These are phyloP conservation scores for Microhierax caerulescens DNA, from an alignment of 2,797 vertebrate species.

Conservation along the genomic window DNA sequence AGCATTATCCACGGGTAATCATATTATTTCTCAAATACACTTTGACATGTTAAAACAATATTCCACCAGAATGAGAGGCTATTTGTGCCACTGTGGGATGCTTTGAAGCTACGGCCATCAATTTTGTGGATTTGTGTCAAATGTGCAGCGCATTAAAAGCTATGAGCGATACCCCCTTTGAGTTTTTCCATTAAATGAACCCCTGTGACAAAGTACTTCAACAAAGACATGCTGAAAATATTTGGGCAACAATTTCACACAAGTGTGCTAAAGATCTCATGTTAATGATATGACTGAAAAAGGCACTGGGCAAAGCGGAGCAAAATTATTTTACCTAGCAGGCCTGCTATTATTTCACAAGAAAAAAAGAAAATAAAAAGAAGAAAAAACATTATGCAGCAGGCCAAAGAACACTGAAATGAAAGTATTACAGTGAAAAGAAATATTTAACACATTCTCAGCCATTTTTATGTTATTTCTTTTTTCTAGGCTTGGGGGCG, in stretches of 20 bases:
- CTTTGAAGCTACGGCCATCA: neutral
- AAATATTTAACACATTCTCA: neutral
- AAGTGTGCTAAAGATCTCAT: neutral
- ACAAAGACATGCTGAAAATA: neutral
- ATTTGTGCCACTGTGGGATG: neutral
- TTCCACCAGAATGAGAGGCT: neutral
- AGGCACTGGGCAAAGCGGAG: neutral
- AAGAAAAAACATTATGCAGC: neutral
- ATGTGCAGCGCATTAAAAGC: neutral
- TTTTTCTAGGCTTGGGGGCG: neutral
- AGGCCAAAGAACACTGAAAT: neutral
- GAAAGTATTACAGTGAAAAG: neutral
- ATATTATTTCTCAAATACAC: constrained; percentile 36
- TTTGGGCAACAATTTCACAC: neutral
- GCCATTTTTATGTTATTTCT: neutral
- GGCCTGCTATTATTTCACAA: neutral
- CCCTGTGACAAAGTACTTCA: neutral
- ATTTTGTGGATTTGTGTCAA: constrained; percentile 33
- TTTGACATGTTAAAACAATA: constrained; percentile 41
- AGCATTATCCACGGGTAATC: neutral
- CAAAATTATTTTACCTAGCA: neutral
- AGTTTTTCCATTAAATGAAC: neutral
- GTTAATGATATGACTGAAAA: neutral
- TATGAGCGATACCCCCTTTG: neutral
- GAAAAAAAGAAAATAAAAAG: neutral